Evolutionary conservation across 2,888 invertebrate species (phyloP).

Genomic region (Melikaiella ostensackeni): DNA sequence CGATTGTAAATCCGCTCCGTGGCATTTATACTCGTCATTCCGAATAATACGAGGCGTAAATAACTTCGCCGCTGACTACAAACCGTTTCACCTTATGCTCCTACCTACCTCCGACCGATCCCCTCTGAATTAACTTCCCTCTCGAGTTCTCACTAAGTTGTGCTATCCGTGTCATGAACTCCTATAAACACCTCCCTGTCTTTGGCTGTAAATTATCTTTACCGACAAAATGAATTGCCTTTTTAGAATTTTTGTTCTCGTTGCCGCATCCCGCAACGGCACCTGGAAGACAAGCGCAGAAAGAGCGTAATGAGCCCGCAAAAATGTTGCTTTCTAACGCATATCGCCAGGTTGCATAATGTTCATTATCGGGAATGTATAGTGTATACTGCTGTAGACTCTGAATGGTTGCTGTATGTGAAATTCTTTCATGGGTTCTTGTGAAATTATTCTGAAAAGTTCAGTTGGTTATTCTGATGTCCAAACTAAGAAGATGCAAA

Average conservation of each 20-base stretch:
- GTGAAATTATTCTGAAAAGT: too few relatives aligned
- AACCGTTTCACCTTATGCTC: slow-evolving; percentile 54
- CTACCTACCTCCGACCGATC: slow-evolving; percentile 46
- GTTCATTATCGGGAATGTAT: neutral
- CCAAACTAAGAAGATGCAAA: too few relatives aligned
- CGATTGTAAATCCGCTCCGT: slow-evolving; percentile 67
- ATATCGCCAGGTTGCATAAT: neutral
- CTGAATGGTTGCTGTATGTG: neutral
- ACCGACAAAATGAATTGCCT: slow-evolving; percentile 23
- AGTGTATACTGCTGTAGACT: neutral
- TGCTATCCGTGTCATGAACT: slow-evolving; percentile 37
- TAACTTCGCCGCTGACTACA: slow-evolving; percentile 63
- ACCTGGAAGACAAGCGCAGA: neutral
- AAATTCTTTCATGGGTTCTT: neutral
- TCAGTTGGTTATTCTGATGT: too few relatives aligned
- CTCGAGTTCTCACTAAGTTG: slow-evolving; percentile 48
- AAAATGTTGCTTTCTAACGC: slow-evolving; percentile 4
- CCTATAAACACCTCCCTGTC: slow-evolving; percentile 34
- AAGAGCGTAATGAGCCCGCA: slow-evolving; percentile 1
- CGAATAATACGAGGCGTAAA: slow-evolving; percentile 73
- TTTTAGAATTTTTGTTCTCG: slow-evolving; percentile 14
- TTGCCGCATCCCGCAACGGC: neutral
- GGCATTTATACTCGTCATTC: slow-evolving; percentile 75
- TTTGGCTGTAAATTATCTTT: slow-evolving; percentile 28
- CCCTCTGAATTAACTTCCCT: slow-evolving; percentile 53